Conservation (phyloP, 2,113 vertebrate species). For the Grantiella picta region DNA sequence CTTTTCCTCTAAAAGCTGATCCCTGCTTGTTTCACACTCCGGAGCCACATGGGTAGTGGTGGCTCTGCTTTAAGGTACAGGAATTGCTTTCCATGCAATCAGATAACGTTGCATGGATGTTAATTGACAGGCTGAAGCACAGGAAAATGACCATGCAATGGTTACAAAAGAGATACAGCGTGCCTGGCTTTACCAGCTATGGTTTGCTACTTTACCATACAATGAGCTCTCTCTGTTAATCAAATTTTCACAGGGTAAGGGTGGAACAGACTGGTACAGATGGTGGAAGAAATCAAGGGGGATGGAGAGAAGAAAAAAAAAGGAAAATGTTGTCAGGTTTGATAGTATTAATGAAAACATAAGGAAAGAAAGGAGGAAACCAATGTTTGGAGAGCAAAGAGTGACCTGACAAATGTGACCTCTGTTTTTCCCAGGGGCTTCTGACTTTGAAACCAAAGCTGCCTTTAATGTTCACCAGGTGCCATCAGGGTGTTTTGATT, state of each 20-base stretch:
- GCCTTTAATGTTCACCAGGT: constrained; percentile 70
- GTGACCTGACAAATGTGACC: constrained; percentile 56
- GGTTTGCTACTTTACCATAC: not conserved
- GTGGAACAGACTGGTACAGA: not conserved
- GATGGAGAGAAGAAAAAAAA: not conserved
- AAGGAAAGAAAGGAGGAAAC: constrained; percentile 33
- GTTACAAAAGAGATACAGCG: not conserved
- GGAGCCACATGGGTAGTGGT: not conserved
- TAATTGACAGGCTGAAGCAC: not conserved
- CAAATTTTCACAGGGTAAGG: not conserved
- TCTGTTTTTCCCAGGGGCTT: constrained; percentile 49
- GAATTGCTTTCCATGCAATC: not conserved
- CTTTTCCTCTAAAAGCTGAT: not conserved
- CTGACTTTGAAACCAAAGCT: constrained; percentile 68
- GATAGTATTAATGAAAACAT: constrained; percentile 42
- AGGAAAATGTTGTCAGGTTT: constrained; percentile 36
- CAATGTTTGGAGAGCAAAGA: constrained; percentile 31
- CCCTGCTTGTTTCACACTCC: not conserved
- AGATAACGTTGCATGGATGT: not conserved
- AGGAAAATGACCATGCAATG: not conserved
- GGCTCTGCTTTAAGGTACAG: not conserved
- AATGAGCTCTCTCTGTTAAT: not conserved
- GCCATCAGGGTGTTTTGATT: constrained; percentile 49
- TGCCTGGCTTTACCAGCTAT: not conserved
- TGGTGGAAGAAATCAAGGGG: not conserved